These are phyloP conservation scores for Polydrusus pterygomalis DNA, from an alignment of 2,888 invertebrate species.

Conservation along the genomic window DNA sequence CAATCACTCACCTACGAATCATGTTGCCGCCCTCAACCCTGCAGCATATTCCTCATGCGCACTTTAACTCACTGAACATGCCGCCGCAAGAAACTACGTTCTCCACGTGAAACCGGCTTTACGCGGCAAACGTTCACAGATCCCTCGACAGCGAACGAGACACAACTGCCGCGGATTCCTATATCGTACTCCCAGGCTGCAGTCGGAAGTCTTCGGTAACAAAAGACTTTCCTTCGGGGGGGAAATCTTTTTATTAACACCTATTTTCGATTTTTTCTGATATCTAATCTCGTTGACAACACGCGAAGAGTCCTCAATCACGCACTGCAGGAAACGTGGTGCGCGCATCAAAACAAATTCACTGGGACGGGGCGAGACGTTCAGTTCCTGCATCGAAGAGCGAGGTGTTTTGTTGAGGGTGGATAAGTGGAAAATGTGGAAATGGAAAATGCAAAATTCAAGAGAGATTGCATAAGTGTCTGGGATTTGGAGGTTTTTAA, in stretches of 20 bases:
- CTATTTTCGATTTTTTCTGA: constrained; percentile 54
- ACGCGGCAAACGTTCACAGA: constrained; percentile 66
- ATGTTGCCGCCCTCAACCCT: constrained; percentile 60
- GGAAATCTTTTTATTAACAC: constrained; percentile 59
- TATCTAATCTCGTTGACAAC: constrained; percentile 29
- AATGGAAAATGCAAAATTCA: constrained; percentile 9
- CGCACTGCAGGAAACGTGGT: constrained; percentile 24
- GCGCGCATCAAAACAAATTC: constrained; percentile 21
- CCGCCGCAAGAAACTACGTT: constrained; percentile 49
- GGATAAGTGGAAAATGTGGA: constrained; percentile 23
- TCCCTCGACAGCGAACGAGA: constrained; percentile 66
- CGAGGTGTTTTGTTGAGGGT: constrained; percentile 24
- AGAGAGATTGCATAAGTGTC: not conserved
- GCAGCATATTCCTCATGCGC: constrained; percentile 54
- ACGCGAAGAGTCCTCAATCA: constrained; percentile 34
- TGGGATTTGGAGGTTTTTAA: not conserved
- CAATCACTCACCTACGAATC: constrained; percentile 59
- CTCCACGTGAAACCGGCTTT: constrained; percentile 65
- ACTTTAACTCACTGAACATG: constrained; percentile 37
- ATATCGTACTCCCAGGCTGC: constrained; percentile 65
- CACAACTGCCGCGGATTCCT: constrained; percentile 68
- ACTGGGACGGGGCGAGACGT: constrained; percentile 7
- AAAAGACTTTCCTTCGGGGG: constrained; percentile 63
- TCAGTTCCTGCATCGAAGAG: not conserved
- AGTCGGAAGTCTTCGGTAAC: constrained; percentile 68